Conservation (phyloP, 2,113 vertebrate genomes). For the Etheostoma cragini region DNA sequence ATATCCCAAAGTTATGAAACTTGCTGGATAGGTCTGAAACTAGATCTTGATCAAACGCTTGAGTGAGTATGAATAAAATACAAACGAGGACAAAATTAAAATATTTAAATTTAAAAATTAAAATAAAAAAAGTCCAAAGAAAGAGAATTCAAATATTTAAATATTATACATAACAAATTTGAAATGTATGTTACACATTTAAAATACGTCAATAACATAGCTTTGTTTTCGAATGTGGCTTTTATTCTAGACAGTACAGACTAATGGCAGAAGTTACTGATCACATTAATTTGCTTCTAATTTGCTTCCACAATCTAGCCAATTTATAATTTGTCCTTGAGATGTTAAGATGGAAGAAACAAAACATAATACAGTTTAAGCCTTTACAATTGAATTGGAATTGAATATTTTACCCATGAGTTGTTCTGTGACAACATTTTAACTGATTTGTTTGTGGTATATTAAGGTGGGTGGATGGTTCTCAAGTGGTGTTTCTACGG, state of each 20-base stretch:
- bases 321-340: background rate
- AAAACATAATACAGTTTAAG: background rate
- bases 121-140: background rate
- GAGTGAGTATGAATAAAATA: conserved; percentile 81
- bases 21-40: conserved; percentile 88
- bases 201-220: background rate
- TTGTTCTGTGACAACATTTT: no score
- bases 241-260: background rate
- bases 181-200: no score
- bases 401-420: no score
- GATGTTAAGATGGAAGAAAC: background rate
- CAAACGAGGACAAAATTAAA: background rate
- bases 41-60: conserved; percentile 87
- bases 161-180: no score
- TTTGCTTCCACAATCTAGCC: background rate
- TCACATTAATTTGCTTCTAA: background rate
- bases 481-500: conserved; percentile 84
- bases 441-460: conserved; percentile 28
- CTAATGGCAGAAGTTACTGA: background rate
- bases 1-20: conserved; percentile 35
- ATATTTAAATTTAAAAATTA: background rate
- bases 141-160: no score
- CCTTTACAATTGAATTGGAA: background rate
- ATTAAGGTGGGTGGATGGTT: conserved; percentile 91
- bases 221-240: background rate